Conservation (phyloP, 2,113 vertebrate genomes). For the Procavia capensis region DNA sequence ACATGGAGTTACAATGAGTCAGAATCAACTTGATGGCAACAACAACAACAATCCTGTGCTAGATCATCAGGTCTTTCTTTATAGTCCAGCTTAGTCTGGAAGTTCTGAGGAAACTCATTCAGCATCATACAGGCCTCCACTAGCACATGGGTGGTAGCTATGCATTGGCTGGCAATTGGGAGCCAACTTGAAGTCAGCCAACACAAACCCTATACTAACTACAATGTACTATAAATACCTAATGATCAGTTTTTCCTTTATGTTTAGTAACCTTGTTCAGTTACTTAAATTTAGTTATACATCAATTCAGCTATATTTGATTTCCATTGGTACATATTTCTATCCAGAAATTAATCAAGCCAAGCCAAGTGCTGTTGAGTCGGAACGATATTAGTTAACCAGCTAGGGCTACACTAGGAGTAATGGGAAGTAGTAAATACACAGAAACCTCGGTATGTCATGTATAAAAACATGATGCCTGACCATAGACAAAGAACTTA, state of each 20-base stretch:
- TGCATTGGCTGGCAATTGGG: too few relatives aligned
- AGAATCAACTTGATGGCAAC: too few relatives aligned
- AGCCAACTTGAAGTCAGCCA: too few relatives aligned
- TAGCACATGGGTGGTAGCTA: too few relatives aligned
- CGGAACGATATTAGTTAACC: background rate
- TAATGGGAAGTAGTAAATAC: background rate
- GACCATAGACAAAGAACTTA: background rate
- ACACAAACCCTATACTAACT: background rate
- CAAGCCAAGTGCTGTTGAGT: too few relatives aligned
- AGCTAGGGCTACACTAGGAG: background rate
- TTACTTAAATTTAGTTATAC: background rate
- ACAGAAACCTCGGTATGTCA: background rate
- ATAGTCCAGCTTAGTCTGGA: too few relatives aligned
- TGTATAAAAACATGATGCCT: background rate
- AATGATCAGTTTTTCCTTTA: background rate
- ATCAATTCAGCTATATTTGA: background rate
- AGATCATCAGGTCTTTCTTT: too few relatives aligned
- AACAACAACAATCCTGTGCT: too few relatives aligned
- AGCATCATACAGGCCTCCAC: too few relatives aligned
- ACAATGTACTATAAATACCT: background rate
- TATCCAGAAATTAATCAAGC: background rate
- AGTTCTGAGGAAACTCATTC: too few relatives aligned
- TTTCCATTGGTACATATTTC: background rate
- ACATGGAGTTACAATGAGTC: too few relatives aligned
- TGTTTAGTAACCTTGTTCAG: background rate